A percentile compares a stretch with the other conserved stretches of the same genome.
Evolutionary conservation across 2,113 vertebrate species (phyloP).

Genomic region (Megaleporinus macrocephalus): DNA sequence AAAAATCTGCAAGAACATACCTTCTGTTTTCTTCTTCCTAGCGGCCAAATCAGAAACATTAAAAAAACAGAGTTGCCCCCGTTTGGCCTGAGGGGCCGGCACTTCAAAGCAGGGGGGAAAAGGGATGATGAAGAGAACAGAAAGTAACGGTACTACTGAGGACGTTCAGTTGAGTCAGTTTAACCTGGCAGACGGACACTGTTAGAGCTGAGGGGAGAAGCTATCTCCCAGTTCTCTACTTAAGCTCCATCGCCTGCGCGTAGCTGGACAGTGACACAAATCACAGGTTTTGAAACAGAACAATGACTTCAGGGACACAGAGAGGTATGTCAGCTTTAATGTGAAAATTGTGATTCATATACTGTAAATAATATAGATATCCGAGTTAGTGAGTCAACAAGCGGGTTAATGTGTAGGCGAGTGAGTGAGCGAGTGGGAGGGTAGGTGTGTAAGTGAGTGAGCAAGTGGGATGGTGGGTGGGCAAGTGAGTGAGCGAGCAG

Average conservation of each 20-base stretch:
- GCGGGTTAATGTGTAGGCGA: no score
- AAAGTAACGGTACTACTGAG: conserved; percentile 24
- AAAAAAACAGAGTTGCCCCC: conserved; percentile 26
- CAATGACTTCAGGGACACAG: background rate
- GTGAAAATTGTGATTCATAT: background rate
- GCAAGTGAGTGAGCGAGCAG: no score
- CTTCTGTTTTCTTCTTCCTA: conserved; percentile 22
- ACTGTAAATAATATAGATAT: no score
- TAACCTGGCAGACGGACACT: conserved; percentile 6
- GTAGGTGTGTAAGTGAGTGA: no score
- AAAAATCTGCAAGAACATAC: conserved; percentile 21
- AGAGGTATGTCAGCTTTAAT: background rate
- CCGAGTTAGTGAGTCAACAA: no score
- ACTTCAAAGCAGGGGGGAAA: conserved; percentile 38
- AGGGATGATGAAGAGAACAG: conserved; percentile 12
- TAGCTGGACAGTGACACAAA: background rate
- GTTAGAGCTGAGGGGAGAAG: background rate
- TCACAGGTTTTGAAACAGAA: background rate
- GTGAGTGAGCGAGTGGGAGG: no score
- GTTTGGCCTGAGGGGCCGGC: conserved; percentile 5
- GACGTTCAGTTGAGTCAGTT: conserved; percentile 31
- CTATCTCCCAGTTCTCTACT: background rate
- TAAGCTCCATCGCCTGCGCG: background rate
- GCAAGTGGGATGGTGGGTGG: no score
- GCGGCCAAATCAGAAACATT: conserved; percentile 33